Percentiles rank a stretch among this genome's conserved stretches.
phyloP scores from a whole-genome alignment of 2,888 invertebrate species.

The Sphinx pinastri region DNA sequence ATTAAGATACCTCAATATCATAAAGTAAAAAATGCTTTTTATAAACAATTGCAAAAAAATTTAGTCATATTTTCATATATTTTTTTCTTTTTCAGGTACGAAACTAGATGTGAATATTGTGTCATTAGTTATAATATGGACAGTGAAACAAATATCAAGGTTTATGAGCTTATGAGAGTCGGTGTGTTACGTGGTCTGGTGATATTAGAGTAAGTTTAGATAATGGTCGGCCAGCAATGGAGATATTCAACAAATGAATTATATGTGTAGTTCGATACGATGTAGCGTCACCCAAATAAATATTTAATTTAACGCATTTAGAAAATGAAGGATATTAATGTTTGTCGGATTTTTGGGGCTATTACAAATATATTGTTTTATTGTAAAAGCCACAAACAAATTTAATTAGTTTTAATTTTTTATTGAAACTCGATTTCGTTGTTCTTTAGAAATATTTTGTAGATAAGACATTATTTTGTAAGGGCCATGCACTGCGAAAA shows the following conservation, averaged over 20 bases:
- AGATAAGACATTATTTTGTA: too few species aligned
- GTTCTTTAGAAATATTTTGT: too few species aligned
- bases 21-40: too few species aligned
- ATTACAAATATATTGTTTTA: not conserved
- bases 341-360: slow-evolving; percentile 1
- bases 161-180: slow-evolving; percentile 76
- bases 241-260: slow-evolving; percentile 30
- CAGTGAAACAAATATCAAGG: slow-evolving; percentile 61
- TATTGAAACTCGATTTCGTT: too few species aligned
- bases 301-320: slow-evolving; percentile 1
- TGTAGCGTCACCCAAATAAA: slow-evolving; percentile 12
- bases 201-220: slow-evolving; percentile 77
- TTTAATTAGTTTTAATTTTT: too few species aligned
- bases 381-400: too few species aligned
- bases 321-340: not conserved
- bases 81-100: slow-evolving; percentile 65
- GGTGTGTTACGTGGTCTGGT: slow-evolving; percentile 61
- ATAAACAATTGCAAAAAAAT: too few species aligned
- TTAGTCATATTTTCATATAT: slow-evolving; percentile 2
- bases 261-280: slow-evolving; percentile 36
- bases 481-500: too few species aligned
- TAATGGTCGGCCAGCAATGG: slow-evolving; percentile 55
- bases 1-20: too few species aligned
- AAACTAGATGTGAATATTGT: slow-evolving; percentile 46
- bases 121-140: slow-evolving; percentile 57